Conservation (phyloP, 2,888 invertebrate genomes). For the Seira musarum region DNA sequence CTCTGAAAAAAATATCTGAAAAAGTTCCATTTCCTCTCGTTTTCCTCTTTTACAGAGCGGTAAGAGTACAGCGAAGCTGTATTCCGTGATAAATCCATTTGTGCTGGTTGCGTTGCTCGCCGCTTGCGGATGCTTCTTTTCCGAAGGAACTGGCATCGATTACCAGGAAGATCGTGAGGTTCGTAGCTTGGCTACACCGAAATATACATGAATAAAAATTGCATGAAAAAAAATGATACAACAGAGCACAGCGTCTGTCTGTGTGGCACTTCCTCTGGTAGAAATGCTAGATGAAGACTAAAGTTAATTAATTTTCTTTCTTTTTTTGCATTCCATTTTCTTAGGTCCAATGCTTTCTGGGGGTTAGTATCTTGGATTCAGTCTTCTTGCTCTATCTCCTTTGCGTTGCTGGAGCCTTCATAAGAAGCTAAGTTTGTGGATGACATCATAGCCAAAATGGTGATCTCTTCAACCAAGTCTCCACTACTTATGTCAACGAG, state of each 20-base stretch:
- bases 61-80: slow-evolving; percentile 58
- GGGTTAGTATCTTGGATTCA: slow-evolving; percentile 54
- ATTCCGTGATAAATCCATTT: slow-evolving; percentile 62
- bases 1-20: background rate
- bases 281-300: too few species aligned
- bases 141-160: slow-evolving; percentile 41
- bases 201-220: too few species aligned
- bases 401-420: slow-evolving; percentile 65
- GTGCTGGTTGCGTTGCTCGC: slow-evolving; percentile 58
- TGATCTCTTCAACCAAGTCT: too few species aligned
- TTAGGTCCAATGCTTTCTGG: slow-evolving; percentile 21
- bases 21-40: too few species aligned
- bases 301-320: too few species aligned
- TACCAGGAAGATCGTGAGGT: slow-evolving; percentile 42
- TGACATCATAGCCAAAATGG: slow-evolving; percentile 51
- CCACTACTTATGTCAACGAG: too few species aligned
- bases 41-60: slow-evolving; percentile 55
- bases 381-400: slow-evolving; percentile 60
- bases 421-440: slow-evolving; percentile 50
- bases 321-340: too few species aligned
- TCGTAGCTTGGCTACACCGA: slow-evolving; percentile 45
- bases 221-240: too few species aligned
- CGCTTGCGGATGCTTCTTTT: slow-evolving; percentile 61
- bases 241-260: too few species aligned
- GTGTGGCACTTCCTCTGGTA: too few species aligned